Base-by-base conservation (phyloP, 2,888 invertebrate genomes). In the Spicauda simplicius region DNA sequence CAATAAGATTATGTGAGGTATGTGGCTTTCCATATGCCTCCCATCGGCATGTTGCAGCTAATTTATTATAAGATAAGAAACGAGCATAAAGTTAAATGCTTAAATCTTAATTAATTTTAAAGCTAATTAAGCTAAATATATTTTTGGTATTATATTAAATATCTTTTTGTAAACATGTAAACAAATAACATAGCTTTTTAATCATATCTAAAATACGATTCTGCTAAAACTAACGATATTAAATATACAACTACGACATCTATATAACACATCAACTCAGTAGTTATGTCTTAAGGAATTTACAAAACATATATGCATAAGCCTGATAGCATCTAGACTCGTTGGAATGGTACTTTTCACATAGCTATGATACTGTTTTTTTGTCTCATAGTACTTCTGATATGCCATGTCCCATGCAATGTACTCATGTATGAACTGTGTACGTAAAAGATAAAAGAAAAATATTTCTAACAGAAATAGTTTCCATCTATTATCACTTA, bases 91-190 rank as follows among this genome's bases (percentile, higher is more conserved):
- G 16, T 59, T 59, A 59, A 59, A 59, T 59, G 59, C 48, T 59
- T 59, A 59, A 33, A 33, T 30, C 48, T 3, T 59, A 50, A 45
- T 10, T 59, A 50, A 58, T 20, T 20, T 41, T 57, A 57, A 19
- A 45, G 19, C 25, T 58, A 58, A 14, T 45, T 58, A 58, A 25
- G 8, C 59, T 59, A 59, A 52, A 60, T 60, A 60, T 60, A 60
- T 60, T 60, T 60, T 60, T 60, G 60, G 60, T 60, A 60, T 60
- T 60, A 60, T 50, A 60, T 60, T 30, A 33, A 33, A 50, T 60
- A 50, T 60, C 48, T 60, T 60, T 60, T 52, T 12, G 20, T 33
- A 60, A 60, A 52, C 50, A 33, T 50, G 30, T 60, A 60, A 60
- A 60, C 18, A 52, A 33, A 30, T 20, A 30, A 59, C 30, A 25